These are phyloP conservation scores for Pungitius pungitius DNA, from an alignment of 2,113 vertebrate genomes.

Conservation along the genomic window DNA sequence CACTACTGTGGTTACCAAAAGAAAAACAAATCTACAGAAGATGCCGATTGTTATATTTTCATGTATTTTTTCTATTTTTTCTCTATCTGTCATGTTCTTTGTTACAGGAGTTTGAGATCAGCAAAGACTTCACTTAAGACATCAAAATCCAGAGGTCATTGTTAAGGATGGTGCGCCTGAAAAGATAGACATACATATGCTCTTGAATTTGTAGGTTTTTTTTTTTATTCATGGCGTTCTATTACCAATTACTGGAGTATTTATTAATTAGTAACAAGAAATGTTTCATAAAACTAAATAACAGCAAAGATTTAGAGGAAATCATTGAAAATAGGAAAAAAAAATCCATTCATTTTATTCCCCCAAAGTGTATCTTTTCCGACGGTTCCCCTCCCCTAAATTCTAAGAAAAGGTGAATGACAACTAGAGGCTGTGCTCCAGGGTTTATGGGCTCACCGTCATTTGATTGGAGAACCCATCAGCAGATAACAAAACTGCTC, in stretches of 20 bases:
- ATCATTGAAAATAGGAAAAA: background rate
- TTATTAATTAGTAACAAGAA: background rate
- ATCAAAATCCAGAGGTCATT: background rate
- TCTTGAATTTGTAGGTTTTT: background rate
- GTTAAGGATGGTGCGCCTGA: background rate
- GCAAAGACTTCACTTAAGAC: background rate
- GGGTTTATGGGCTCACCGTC: background rate
- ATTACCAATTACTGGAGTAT: background rate
- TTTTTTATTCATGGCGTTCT: background rate
- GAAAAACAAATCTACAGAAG: background rate
- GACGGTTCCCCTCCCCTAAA: background rate
- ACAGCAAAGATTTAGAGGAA: background rate
- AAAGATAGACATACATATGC: background rate
- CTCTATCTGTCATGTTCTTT: background rate
- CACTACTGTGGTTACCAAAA: background rate
- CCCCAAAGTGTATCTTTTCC: background rate
- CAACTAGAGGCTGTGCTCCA: background rate
- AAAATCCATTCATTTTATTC: background rate
- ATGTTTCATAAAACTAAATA: background rate
- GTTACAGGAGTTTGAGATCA: background rate
- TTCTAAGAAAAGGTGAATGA: constrained; percentile 26
- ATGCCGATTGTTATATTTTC: background rate
- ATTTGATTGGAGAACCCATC: constrained; percentile 34
- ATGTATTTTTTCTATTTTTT: background rate
- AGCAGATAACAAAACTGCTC: constrained; percentile 16